Evolutionary conservation across 2,797 vertebrate genomes (phyloP), one percentile per base, ranked within the genome.

Genomic region (Adelosebastes latens): DNA sequence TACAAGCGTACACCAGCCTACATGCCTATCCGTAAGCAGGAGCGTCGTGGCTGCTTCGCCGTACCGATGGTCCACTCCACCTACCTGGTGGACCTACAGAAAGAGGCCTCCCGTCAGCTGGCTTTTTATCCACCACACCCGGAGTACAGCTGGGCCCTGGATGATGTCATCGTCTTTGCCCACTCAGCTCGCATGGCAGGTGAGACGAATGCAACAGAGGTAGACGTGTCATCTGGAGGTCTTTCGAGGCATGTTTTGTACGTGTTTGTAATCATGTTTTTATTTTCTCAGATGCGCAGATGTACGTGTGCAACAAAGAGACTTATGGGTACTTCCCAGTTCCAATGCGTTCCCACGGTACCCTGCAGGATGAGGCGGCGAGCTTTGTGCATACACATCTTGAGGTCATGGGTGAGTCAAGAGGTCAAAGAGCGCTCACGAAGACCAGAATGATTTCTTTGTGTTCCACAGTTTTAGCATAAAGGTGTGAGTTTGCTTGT

Each of bases 51-150:
- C 71, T 98, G 97, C 67, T 98, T 98, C 1, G 87, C 96, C 0
- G 97, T 98, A 1, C 97, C 97, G 8, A 98, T 99, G 97, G 97
- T 98, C 10, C 97, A 99, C 93, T 99, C 98, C 0, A 97, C 97
- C 25, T 96, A 97, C 88, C 94, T 99, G 53, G 62, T 99, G 3
- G 97, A 99, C 86, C 93, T 98, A 36, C 93, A 96, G 25, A 97
- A 96, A 84, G 91, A 96, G 5, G 96, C 97, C 0, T 94, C 97
- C 29, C 90, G 89, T 18, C 76, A 88, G 59, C 90, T 99, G 71
- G 94, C 95, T 2, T 98, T 98, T 89, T 94, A 97, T 83, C 98
- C 97, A 0, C 97, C 97, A 0, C 96, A 97, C 80, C 92, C 94
- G 0, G 96, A 98, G 91, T 99, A 99, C 87, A 96, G 89, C 82